Evolutionary conservation across 2,888 invertebrate genomes (phyloP), one percentile per base, ranked within the genome.

Genomic region (Craniophora ligustri): DNA sequence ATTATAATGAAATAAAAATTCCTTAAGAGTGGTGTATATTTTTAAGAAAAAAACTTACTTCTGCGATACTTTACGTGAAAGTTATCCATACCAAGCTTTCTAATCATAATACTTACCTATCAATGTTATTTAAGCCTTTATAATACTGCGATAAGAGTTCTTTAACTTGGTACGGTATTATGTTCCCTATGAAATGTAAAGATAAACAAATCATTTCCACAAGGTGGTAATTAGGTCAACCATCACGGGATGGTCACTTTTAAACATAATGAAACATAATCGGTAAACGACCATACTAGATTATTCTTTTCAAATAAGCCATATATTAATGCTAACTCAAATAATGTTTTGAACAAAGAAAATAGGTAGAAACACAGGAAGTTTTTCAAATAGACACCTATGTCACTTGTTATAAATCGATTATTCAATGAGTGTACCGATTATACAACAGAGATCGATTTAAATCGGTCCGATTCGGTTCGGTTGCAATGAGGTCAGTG

Each of bases 391-490:
- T 50, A 50, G 47, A 57, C 32, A 34, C 34, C 11, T 31, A 26
- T 59, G 67, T 71, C 65, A 67, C 65, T 66, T 74, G 65, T 67
- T 74, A 66, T 67, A 64, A 56, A 61, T 67, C 57, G 60, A 62
- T 74, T 74, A 74, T 71, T 71, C 67, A 71, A 62, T 50, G 55
- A 62, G 44, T 59, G 55, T 46, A 55, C 47, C 48, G 62, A 73
- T 72, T 73, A 73, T 73, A 65, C 74, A 66, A 58, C 39, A 46
- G 49, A 18, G 47, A 58, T 65, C 48, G 60, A 67, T 59, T 61
- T 70, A 57, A 71, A 74, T 71, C 62, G 47, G 46, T 53, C 49
- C 28, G 31, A 34, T 60, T 57, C 50, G 15, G 58, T 44, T 36
- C 58, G 32, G 54, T 39, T 59, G 70, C 60, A 72, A 57, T 35